Base-by-base conservation (phyloP, 1,140 invertebrate species). In the Ceratina australensis region DNA sequence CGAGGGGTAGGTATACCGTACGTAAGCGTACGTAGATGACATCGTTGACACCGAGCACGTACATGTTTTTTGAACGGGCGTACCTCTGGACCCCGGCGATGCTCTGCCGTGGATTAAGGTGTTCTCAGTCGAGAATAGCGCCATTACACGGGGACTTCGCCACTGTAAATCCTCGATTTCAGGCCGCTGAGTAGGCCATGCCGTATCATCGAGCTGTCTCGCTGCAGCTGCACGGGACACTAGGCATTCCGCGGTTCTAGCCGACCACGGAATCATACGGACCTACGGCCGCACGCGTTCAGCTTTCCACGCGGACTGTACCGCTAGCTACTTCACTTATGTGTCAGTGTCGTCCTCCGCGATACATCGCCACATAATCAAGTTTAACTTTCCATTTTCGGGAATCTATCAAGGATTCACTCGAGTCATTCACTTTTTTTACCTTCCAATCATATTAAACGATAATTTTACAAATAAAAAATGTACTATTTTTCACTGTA, bases 71-170 rank as follows among this genome's bases (percentile, higher is more conserved):
- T 61, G 79, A 60, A 73, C 78, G 75, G 82, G 79, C 80, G 79
- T 86, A 89, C 82, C 87, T 88, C 80, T 82, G 71, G 81, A 83
- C 72, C 72, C 80, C 78, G 82, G 77, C 78, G 81, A 86, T 79
- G 81, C 72, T 81, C 75, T 85, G 54, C 66, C 76, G 57, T 84
- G 57, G 69, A 86, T 78, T 78, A 82, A 78, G 81, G 69, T 80
- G 82, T 80, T 87, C 73, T 83, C 83, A 65, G 75, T 77, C 79
- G 85, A 87, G 81, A 84, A 83, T 83, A 89, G 83, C 85, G 87
- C 84, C 86, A 89, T 89, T 81, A 71, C 86, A 78, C 56, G 71
- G 59, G 72, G 63, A 80, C 61, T 47, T 57, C 61, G 22, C n/a
- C 61, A 69, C 49, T 68, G 74, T 66, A 50, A 56, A 75, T 56